phyloP scores from a whole-genome alignment of 2,888 invertebrate species.

The Drosophila testacea region DNA sequence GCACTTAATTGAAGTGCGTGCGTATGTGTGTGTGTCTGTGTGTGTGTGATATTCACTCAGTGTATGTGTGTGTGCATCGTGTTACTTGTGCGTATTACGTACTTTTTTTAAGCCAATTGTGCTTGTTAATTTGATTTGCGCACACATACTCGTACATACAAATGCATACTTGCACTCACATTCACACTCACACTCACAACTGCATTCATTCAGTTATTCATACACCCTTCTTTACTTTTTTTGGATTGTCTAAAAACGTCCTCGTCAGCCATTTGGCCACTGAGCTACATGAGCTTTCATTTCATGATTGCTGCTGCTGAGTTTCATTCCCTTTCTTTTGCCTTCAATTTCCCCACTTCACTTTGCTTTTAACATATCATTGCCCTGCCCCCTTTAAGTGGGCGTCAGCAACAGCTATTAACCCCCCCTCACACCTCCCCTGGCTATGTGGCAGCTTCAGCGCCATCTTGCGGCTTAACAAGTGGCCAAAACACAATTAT shows the following conservation, averaged over 20 bases:
- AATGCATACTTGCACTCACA: slow-evolving; percentile 34
- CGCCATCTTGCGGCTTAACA: slow-evolving; percentile 73
- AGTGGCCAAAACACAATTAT: slow-evolving; percentile 49
- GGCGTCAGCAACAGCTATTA: slow-evolving; percentile 32
- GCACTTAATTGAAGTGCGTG: slow-evolving; percentile 80
- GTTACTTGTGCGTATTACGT: slow-evolving; percentile 66
- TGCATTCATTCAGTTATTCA: slow-evolving; percentile 11
- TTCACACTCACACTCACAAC: slow-evolving; percentile 11
- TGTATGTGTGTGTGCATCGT: slow-evolving; percentile 42
- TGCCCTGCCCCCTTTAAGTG: slow-evolving; percentile 26
- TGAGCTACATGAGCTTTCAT: slow-evolving; percentile 49
- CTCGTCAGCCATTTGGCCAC: slow-evolving; percentile 63
- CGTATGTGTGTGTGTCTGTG: slow-evolving; percentile 24
- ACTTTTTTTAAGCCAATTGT: slow-evolving; percentile 71
- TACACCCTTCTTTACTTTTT: slow-evolving; percentile 4
- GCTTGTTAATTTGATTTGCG: slow-evolving; percentile 80
- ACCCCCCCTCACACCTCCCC: neutral
- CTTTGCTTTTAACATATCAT: slow-evolving; percentile 45
- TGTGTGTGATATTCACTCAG: slow-evolving; percentile 25
- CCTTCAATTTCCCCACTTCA: neutral
- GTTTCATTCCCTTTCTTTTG: neutral
- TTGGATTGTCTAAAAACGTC: slow-evolving; percentile 26
- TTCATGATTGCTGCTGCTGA: slow-evolving; percentile 28
- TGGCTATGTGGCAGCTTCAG: slow-evolving; percentile 11
- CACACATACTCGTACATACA: slow-evolving; percentile 38